These are phyloP conservation scores for Drosophila virilis DNA, from an alignment of 1,140 invertebrate species.

Conservation along the genomic window DNA sequence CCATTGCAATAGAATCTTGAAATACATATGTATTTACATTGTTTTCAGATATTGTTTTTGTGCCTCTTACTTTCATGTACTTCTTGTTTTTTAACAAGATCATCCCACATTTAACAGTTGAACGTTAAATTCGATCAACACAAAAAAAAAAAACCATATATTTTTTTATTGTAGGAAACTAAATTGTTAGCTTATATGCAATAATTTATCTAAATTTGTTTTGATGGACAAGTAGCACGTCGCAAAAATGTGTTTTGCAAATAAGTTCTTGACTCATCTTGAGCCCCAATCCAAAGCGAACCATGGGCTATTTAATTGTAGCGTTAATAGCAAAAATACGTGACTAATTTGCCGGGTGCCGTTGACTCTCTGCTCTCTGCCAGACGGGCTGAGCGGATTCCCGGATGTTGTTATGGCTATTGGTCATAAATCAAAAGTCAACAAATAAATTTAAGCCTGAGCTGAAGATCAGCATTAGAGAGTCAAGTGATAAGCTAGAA, in stretches of 20 bases:
- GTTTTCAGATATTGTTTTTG: constrained; percentile 18
- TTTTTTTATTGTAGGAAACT: neutral
- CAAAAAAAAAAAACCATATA: neutral
- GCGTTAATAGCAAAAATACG: constrained; percentile 73
- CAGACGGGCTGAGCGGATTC: neutral
- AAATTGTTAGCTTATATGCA: no score
- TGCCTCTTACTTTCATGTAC: neutral
- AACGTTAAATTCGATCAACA: constrained; percentile 22
- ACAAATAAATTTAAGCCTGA: constrained; percentile 10
- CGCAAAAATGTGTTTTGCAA: constrained; percentile 20
- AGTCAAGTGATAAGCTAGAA: constrained; percentile 8
- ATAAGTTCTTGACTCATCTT: constrained; percentile 59
- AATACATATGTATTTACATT: constrained; percentile 32
- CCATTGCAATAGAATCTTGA: constrained; percentile 44
- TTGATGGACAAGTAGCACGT: constrained; percentile 40
- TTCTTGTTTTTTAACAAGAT: constrained; percentile 33
- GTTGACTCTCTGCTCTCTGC: constrained; percentile 11
- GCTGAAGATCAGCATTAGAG: neutral
- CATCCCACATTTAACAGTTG: constrained; percentile 40
- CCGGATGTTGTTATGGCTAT: constrained; percentile 58
- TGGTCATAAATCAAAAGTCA: constrained; percentile 53
- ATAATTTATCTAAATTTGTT: constrained; percentile 15
- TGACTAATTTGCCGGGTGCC: constrained; percentile 66
- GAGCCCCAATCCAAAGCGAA: constrained; percentile 6
- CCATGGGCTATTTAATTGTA: constrained; percentile 47